Percentiles rank a stretch among this genome's conserved stretches.
Conservation (phyloP, 1,140 invertebrate genomes). For the Brachionus sp. region DNA sequence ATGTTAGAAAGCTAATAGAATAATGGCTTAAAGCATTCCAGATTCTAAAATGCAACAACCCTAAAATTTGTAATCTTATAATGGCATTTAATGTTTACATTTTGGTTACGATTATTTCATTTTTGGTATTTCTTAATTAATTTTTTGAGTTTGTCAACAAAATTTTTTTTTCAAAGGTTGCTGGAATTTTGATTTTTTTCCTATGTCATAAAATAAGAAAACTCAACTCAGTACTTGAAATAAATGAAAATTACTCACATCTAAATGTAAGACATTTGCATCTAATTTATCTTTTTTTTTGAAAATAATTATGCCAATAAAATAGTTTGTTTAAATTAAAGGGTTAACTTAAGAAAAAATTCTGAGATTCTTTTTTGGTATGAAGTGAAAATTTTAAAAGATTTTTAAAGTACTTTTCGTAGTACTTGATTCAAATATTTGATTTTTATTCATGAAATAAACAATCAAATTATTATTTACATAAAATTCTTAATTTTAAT, state of each 20-base stretch:
- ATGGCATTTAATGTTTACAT: conserved; percentile 19
- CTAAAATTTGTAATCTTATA: conserved; percentile 11
- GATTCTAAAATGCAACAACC: conserved; percentile 15
- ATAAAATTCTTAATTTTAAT: no score
- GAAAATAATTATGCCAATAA: no score
- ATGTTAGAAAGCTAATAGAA: neutral
- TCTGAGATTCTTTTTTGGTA: no score
- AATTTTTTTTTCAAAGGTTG: neutral
- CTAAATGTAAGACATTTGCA: neutral
- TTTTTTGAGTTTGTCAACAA: neutral
- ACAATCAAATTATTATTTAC: no score
- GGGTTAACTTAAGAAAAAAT: no score
- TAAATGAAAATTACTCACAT: neutral
- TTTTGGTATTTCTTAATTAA: conserved; percentile 28
- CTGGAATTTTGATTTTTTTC: neutral
- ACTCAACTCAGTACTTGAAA: neutral
- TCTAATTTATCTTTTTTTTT: neutral
- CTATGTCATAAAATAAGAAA: neutral
- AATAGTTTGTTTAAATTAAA: no score
- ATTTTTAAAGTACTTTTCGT: no score
- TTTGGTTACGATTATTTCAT: neutral
- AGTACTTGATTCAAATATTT: no score
- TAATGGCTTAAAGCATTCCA: neutral
- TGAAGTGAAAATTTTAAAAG: neutral
- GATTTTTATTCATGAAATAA: no score